Base-by-base conservation (phyloP, 2,888 invertebrate genomes). In the Pecten maximus region DNA sequence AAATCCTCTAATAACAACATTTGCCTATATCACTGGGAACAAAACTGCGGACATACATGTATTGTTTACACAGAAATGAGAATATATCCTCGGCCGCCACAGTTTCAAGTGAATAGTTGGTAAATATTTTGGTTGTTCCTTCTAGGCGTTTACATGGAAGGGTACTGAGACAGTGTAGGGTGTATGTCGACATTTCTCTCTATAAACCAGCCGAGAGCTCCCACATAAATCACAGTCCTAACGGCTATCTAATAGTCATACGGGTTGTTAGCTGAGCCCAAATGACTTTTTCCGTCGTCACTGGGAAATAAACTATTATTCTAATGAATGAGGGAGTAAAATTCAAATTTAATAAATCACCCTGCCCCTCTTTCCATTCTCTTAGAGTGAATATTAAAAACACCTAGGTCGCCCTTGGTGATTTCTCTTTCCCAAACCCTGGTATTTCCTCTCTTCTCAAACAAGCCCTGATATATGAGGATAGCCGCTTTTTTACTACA, bases 201-300 rank as follows among this genome's bases (percentile, higher is more conserved):
- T 74, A 74, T 74, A 74, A 74, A 74, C 74, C 74, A 74, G 35
- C 74, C 74, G 35, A 74, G 74, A 74, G 74, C 74, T 74, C 74
- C 74, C 74, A 74, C 74, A 74, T 74, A 74, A 74, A 74, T 74
- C 74, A 74, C 28, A 35, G 28, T 35, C 35, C 74, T 74, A 74
- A 74, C 74, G 74, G 74, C 74, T 74, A 74, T 74, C 74, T 74
- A 74, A 74, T 74, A 74, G 74, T 28, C 74, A 74, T 74, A 74
- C 74, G 74, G 74, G 74, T 74, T 74, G 74, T 74, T 74, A 74
- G 74, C 74, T 74, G 74, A 74, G 74, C 74, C 74, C 74, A 74
- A 74, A 74, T 74, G 74, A 74, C 74, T 74, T 74, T 74, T 74
- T 74, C 74, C 74, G 74, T 74, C 74, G 74, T 74, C 74, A 74